Conservation (phyloP, 2,797 vertebrate species). For the Petrocephalus schoutedeni region DNA sequence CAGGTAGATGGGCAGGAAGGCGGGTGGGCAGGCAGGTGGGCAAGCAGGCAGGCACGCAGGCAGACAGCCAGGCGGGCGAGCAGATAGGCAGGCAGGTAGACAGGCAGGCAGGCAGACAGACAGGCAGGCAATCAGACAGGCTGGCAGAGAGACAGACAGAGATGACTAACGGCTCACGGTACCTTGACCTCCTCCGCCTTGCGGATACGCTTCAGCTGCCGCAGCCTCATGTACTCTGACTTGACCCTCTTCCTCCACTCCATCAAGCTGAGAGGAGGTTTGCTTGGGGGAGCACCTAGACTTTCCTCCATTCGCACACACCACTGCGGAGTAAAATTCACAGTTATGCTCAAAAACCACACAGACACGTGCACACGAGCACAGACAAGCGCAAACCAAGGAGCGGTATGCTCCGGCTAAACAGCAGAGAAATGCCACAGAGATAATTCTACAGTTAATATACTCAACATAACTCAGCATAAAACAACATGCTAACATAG, state of each 20-base stretch:
- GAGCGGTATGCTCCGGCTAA: background rate
- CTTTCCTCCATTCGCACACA: slow-evolving; percentile 52
- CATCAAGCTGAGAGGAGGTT: slow-evolving; percentile 64
- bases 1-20: background rate
- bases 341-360: background rate
- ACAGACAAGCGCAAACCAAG: background rate
- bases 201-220: slow-evolving; percentile 87
- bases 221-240: slow-evolving; percentile 92
- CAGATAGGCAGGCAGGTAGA: background rate
- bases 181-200: slow-evolving; percentile 91
- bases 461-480: background rate
- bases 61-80: no score
- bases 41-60: no score
- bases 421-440: background rate
- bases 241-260: slow-evolving; percentile 95
- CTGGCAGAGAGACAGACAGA: background rate
- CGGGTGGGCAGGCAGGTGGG: no score
- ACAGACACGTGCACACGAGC: slow-evolving; percentile 11
- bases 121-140: background rate
- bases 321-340: background rate
- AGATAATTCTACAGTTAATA: background rate
- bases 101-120: no score
- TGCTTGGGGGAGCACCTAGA: slow-evolving; percentile 42
- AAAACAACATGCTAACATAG: background rate
- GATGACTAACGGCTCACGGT: slow-evolving; percentile 16